These are phyloP conservation scores for Otolemur garnettii DNA, from an alignment of 2,113 vertebrate species.

Conservation along the genomic window DNA sequence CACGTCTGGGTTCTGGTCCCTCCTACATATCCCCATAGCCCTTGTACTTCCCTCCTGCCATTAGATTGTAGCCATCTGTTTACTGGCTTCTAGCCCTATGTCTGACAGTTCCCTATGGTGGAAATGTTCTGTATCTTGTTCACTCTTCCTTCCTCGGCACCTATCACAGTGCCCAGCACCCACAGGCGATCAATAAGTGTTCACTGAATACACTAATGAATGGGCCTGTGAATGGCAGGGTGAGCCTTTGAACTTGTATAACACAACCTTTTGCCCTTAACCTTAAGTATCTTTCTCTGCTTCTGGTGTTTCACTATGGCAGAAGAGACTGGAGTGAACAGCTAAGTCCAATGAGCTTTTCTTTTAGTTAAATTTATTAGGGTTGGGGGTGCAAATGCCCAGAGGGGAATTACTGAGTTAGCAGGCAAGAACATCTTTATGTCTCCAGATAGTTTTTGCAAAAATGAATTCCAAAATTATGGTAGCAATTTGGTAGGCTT, in stretches of 20 bases:
- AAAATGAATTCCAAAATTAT: constrained; percentile 47
- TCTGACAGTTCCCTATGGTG: no score
- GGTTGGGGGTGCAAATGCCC: background rate
- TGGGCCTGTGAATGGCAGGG: rapidly evolving
- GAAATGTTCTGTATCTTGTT: rapidly evolving
- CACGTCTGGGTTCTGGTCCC: background rate
- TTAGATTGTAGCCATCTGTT: rapidly evolving
- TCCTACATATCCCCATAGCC: background rate
- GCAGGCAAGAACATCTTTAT: background rate
- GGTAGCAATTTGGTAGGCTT: constrained; percentile 20
- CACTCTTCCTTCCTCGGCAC: background rate
- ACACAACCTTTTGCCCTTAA: background rate
- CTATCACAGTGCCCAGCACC: rapidly evolving
- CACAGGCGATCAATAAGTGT: background rate
- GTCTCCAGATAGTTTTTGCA: background rate
- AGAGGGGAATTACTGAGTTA: background rate
- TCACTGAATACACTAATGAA: rapidly evolving
- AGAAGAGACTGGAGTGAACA: rapidly evolving
- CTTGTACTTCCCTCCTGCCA: background rate
- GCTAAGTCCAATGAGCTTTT: background rate
- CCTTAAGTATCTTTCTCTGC: background rate
- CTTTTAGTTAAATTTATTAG: background rate
- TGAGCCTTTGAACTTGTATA: background rate
- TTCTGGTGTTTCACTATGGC: background rate
- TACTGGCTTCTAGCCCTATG: no score